phyloP scores from a whole-genome alignment of 2,888 invertebrate genomes.

The Ornithoptera alexandrae region DNA sequence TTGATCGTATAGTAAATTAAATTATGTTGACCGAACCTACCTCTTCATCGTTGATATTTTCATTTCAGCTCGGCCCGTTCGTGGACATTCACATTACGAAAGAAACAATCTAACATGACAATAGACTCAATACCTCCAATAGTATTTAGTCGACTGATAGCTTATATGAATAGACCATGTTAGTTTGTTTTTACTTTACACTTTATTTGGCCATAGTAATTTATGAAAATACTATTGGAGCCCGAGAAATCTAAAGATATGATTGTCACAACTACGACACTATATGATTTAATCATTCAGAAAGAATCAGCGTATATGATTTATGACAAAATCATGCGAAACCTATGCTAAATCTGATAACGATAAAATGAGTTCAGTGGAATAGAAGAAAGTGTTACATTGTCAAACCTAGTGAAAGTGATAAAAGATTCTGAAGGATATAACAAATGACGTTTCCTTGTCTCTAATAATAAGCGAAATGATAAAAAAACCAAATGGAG shows the following conservation, averaged over 20 bases:
- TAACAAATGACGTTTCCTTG: neutral
- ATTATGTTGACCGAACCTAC: conserved; percentile 72
- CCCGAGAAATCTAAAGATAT: conserved; percentile 37
- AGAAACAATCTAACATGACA: conserved; percentile 80
- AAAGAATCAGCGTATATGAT: conserved; percentile 23
- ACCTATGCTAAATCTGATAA: neutral
- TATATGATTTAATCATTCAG: conserved; percentile 32
- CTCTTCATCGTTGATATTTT: conserved; percentile 71
- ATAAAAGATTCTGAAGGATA: conserved; percentile 12
- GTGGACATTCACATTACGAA: conserved; percentile 73
- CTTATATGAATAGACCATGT: neutral
- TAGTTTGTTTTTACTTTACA: too few species aligned
- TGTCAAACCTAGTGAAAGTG: neutral
- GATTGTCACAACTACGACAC: conserved; percentile 33
- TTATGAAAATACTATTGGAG: conserved; percentile 73
- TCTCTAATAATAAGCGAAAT: conserved; percentile 17
- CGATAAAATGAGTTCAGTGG: neutral
- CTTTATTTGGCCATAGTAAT: neutral
- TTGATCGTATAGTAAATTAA: conserved; percentile 38
- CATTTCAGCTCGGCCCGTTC: conserved; percentile 70
- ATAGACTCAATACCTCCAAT: conserved; percentile 76
- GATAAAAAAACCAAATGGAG: conserved; percentile 12
- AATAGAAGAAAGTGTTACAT: neutral
- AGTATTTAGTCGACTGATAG: conserved; percentile 56
- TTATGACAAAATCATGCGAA: conserved; percentile 28